Conservation (phyloP, 2,113 vertebrate species). For the Arenaria interpres region DNA sequence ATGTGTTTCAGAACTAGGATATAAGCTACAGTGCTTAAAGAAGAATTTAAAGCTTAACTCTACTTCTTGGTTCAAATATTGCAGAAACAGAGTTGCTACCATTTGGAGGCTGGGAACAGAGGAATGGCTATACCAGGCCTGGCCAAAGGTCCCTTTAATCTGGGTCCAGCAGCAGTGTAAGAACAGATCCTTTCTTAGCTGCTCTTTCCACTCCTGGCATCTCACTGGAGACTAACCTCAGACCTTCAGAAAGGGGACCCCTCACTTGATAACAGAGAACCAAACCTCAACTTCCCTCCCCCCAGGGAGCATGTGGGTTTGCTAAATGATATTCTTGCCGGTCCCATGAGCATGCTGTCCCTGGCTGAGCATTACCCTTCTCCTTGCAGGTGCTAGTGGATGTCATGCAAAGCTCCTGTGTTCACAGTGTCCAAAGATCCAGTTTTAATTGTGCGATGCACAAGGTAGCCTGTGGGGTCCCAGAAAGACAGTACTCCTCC, state of each 20-base stretch:
- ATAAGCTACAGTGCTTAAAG: background rate
- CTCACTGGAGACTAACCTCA: background rate
- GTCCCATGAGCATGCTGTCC: no score
- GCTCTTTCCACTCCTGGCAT: background rate
- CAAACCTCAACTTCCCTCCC: background rate
- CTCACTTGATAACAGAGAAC: fast-evolving
- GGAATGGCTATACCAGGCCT: background rate
- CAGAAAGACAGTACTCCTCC: background rate
- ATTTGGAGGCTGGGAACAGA: background rate
- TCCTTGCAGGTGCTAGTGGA: background rate
- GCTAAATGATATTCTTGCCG: background rate
- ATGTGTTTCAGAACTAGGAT: background rate
- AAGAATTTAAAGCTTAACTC: background rate
- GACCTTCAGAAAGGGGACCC: background rate
- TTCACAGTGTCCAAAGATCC: background rate
- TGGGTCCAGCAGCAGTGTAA: background rate
- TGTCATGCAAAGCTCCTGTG: background rate
- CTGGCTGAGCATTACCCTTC: background rate
- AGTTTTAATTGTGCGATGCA: background rate
- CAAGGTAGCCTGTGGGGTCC: background rate
- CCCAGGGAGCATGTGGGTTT: fast-evolving
- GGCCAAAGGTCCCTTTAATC: background rate
- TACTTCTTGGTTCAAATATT: background rate
- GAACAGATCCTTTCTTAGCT: background rate
- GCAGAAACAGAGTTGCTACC: background rate